Conservation (phyloP, 2,888 invertebrate species). For the Ochropleura leucogaster region DNA sequence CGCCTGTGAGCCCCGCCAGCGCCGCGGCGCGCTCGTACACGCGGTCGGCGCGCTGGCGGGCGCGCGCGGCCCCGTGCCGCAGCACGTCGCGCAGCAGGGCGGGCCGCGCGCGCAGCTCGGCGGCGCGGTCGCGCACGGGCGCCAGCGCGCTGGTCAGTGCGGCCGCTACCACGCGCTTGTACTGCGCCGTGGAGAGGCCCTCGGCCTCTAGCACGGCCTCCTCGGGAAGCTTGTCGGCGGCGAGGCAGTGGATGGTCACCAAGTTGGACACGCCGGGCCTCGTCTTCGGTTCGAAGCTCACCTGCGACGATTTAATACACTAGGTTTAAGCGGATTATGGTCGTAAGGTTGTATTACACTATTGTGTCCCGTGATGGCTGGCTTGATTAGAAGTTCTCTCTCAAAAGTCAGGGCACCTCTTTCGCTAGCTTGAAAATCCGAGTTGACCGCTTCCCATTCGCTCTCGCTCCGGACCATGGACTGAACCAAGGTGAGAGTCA, state of each 20-base stretch:
- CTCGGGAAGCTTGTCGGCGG: conserved; percentile 92
- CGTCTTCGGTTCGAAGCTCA: conserved; percentile 94
- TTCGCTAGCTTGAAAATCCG: no score
- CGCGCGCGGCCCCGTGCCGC: conserved; percentile 91
- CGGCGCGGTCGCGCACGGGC: conserved; percentile 74
- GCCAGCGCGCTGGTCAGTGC: conserved; percentile 69
- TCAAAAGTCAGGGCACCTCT: no score
- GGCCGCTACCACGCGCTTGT: conserved; percentile 80
- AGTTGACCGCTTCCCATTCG: no score
- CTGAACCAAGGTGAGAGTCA: no score
- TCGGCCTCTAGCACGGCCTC: conserved; percentile 92
- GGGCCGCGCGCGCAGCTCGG: conserved; percentile 90
- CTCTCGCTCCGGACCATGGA: no score
- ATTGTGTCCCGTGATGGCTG: no score
- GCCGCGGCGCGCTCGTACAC: conserved; percentile 92
- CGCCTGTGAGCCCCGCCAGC: conserved; percentile 79
- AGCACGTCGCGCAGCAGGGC: conserved; percentile 80
- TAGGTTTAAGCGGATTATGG: neutral
- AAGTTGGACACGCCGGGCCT: conserved; percentile 98
- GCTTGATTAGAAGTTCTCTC: no score
- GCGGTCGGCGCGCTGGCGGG: conserved; percentile 90
- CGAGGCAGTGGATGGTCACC: conserved; percentile 94
- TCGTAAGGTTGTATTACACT: neutral
- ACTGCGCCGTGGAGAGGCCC: conserved; percentile 94
- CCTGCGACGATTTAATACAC: conserved; percentile 73